A percentile compares a stretch with the other conserved stretches of the same genome.
Evolutionary conservation across 2,888 invertebrate genomes (phyloP).

Genomic region (Abrostola tripartita): DNA sequence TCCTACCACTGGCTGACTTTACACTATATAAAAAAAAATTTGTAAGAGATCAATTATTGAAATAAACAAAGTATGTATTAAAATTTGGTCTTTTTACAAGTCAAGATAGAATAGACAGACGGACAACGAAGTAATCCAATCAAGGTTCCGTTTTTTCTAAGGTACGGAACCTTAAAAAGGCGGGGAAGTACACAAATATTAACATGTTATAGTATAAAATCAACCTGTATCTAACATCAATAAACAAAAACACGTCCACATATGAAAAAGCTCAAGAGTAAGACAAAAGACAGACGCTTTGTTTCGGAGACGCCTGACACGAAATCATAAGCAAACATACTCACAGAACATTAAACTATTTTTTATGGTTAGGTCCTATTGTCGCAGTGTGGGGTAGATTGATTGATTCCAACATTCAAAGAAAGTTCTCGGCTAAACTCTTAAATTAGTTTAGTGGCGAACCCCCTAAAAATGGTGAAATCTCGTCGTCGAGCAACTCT

Average conservation of each 20-base stretch:
- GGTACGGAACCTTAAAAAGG: background rate
- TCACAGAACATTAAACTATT: background rate
- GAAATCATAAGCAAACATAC: background rate
- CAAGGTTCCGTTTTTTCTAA: background rate
- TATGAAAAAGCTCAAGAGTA: constrained; percentile 71
- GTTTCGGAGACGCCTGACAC: constrained; percentile 46
- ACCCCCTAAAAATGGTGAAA: background rate
- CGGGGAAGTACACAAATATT: background rate
- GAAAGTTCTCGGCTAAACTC: background rate
- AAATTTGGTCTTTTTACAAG: too few species aligned
- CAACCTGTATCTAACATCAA: constrained; percentile 56
- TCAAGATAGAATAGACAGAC: background rate
- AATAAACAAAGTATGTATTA: too few species aligned
- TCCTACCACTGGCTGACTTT: constrained; percentile 32
- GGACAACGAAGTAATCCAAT: too few species aligned
- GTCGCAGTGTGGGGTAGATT: background rate
- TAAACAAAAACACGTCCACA: constrained; percentile 60
- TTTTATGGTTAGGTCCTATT: background rate
- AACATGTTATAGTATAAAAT: constrained; percentile 20
- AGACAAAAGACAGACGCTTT: constrained; percentile 46
- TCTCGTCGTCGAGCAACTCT: background rate
- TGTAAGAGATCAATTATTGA: too few species aligned
- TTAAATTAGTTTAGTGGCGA: background rate
- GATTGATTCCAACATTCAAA: background rate
- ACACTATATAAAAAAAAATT: constrained; percentile 6